Evolutionary conservation across 2,888 invertebrate species (phyloP).

Genomic region (Coleophora flavipennella): DNA sequence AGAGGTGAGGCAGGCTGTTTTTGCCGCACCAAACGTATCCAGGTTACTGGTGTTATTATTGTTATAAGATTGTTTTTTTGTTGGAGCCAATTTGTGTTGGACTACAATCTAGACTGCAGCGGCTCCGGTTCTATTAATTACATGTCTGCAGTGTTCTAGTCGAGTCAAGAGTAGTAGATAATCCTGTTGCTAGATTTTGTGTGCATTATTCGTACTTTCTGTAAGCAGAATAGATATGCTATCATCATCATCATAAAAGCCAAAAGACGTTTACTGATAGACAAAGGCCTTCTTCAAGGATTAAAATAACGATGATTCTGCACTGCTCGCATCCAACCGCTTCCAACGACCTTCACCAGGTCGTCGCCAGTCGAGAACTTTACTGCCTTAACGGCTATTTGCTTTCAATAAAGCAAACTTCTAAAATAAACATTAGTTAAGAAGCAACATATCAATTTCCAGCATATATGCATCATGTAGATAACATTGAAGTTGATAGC

Average conservation of each 20-base stretch:
- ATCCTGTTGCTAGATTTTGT: no score
- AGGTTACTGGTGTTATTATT: constrained; percentile 36
- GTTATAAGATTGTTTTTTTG: constrained; percentile 26
- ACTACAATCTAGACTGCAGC: constrained; percentile 34
- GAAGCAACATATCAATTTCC: no score
- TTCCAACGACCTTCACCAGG: constrained; percentile 24
- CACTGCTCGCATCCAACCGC: constrained; percentile 27
- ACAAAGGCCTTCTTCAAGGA: no score
- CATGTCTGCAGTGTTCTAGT: constrained; percentile 1
- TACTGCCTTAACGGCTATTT: constrained; percentile 23
- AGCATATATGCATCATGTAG: not conserved
- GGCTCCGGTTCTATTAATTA: constrained; percentile 35
- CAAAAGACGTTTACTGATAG: no score
- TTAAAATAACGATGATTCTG: no score
- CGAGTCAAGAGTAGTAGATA: no score
- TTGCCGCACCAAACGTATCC: constrained; percentile 31
- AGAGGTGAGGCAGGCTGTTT: constrained; percentile 51
- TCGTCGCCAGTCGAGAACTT: constrained; percentile 20
- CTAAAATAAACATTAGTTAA: not conserved
- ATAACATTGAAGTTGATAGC: constrained; percentile 1
- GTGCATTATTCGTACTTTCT: no score
- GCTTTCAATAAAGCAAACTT: not conserved
- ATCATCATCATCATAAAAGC: no score
- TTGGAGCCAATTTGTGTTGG: constrained; percentile 20
- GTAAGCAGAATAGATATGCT: no score